Percentiles rank a stretch among this genome's conserved stretches.
Conservation (phyloP, 92 coral and sea anemone genomes). For the Metridium senile region DNA sequence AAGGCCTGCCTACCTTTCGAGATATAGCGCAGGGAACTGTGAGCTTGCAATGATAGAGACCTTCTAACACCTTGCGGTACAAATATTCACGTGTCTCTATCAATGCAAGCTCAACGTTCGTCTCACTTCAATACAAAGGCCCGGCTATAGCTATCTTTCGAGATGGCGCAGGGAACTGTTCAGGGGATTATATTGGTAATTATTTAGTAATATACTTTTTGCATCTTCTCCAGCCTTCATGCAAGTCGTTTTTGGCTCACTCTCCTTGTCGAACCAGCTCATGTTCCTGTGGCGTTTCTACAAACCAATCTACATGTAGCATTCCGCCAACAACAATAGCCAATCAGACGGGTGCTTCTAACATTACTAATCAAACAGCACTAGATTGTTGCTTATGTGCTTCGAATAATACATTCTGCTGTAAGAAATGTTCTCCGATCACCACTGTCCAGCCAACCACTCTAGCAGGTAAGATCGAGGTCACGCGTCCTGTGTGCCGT, state of each 20-base stretch:
- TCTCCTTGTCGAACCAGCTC: not conserved
- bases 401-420: constrained; percentile 47
- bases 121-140: no score
- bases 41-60: no score
- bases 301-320: constrained; percentile 40
- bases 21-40: no score
- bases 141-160: no score
- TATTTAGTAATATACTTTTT: not conserved
- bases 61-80: no score
- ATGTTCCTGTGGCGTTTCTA: constrained; percentile 42
- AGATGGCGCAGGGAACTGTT: not conserved
- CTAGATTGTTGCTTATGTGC: constrained; percentile 66
- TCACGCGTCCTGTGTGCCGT: no score
- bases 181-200: not conserved
- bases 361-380: constrained; percentile 15
- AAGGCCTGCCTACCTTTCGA: no score
- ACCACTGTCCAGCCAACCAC: not conserved
- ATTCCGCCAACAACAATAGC: constrained; percentile 31
- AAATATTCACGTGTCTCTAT: no score
- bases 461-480: no score
- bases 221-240: not conserved
- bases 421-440: constrained; percentile 36
- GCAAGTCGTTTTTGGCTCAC: not conserved
- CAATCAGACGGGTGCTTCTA: constrained; percentile 34
- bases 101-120: no score